Evolutionary conservation across 1,140 invertebrate genomes (phyloP), one percentile per base, ranked within the genome.

Genomic region (Drosophila ambigua): DNA sequence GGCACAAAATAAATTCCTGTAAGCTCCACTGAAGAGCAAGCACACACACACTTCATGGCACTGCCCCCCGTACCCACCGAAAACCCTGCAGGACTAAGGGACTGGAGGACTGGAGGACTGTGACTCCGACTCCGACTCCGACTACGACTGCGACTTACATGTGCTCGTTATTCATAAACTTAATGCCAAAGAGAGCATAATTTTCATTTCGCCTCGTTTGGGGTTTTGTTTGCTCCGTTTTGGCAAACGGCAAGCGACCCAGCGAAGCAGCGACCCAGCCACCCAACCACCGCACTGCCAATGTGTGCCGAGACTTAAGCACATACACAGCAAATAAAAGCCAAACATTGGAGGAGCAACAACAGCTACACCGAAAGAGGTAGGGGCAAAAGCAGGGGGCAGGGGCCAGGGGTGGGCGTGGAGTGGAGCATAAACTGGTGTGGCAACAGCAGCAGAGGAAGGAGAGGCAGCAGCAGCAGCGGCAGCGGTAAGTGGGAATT

Each of bases 121-220:
- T 28, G 26, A 28, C 26, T 28, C 26, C 53, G 53, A 44, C 26
- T 28, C 26, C 53, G 53, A 44, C 71, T 72, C 0, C 23, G 23
- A 4, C 31, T 31, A 26, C 35, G 28, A 71, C 60, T 74, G 60
- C 72, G 72, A 74, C 72, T 74, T 74, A 74, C 71, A 74, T 74
- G 65, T 74, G 78, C 82, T 81, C 81, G 81, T 85, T 85, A 85
- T 85, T 85, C 81, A 85, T 85, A 85, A 85, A 85, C 81, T 85
- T 85, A 85, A 85, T 85, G 78, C 81, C 81, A 87, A 87, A 85
- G 82, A 87, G 81, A 85, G 82, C 82, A 85, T 85, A 85, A 85
- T 85, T 85, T 85, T 85, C 77, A 85, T 87, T 85, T 76, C 81
- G 69, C 66, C 72, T 66, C 67, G 57, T 80, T 80, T 83, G 31